These are phyloP conservation scores for Oreochromis tanganicae DNA, from an alignment of 2,113 vertebrate species.

Conservation along the genomic window DNA sequence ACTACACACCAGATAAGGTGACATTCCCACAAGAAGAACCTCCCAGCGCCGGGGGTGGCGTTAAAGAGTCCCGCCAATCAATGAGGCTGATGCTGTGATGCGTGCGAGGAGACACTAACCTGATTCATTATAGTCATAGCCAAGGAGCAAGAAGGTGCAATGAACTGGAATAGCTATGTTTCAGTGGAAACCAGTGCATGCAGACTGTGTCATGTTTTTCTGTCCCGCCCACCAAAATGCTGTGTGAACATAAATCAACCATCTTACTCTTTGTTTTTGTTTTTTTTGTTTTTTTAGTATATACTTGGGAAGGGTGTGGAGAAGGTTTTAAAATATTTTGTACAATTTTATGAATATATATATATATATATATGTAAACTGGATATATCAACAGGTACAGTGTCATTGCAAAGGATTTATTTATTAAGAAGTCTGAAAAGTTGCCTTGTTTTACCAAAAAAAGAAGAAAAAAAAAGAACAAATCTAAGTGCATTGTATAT, in stretches of 20 bases:
- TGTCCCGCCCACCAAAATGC: slow-evolving; percentile 23
- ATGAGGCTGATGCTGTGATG: slow-evolving; percentile 87
- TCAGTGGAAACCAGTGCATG: slow-evolving; percentile 47
- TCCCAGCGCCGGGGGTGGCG: slow-evolving; percentile 77
- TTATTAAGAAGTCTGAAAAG: slow-evolving; percentile 73
- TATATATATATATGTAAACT: slow-evolving; percentile 35
- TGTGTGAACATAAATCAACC: slow-evolving; percentile 32
- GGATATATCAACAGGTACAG: slow-evolving; percentile 76
- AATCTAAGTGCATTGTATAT: slow-evolving; percentile 76
- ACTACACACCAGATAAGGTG: slow-evolving; percentile 94
- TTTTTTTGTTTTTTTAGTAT: slow-evolving; percentile 32
- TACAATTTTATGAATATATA: slow-evolving; percentile 35
- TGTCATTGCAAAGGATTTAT: slow-evolving; percentile 69
- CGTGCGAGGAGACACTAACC: background rate
- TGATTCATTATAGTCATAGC: slow-evolving; percentile 18
- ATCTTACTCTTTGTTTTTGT: slow-evolving; percentile 28
- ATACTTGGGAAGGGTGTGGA: background rate
- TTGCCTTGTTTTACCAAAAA: slow-evolving; percentile 76
- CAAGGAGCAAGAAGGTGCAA: slow-evolving; percentile 26
- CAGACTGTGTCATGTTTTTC: slow-evolving; percentile 28
- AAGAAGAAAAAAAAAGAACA: slow-evolving; percentile 25
- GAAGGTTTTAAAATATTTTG: slow-evolving; percentile 51
- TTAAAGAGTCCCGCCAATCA: slow-evolving; percentile 86
- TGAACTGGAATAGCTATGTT: slow-evolving; percentile 52
- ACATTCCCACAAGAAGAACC: slow-evolving; percentile 86